Evolutionary conservation across 2,113 vertebrate species (phyloP).

Genomic region (Platichthys stellatus): DNA sequence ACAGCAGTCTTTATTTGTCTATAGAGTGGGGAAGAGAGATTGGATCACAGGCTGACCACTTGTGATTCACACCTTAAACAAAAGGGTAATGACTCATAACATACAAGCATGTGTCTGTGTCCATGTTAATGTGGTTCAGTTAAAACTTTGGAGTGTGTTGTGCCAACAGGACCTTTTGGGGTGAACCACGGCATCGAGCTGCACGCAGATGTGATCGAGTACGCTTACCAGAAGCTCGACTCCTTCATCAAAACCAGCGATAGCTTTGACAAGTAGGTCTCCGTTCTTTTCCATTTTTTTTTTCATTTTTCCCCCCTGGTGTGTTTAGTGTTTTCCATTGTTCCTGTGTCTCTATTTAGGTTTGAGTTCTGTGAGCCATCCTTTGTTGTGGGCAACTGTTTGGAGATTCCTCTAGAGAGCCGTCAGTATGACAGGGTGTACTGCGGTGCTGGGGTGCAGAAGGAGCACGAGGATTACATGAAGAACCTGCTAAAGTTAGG

Average conservation of each 20-base stretch:
- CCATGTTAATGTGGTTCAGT: background rate
- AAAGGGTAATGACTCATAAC: background rate
- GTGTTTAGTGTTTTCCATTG: background rate
- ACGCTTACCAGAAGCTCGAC: conserved; percentile 94
- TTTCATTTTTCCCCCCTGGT: too few relatives aligned
- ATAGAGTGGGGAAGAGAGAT: too few relatives aligned
- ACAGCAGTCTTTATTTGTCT: too few relatives aligned
- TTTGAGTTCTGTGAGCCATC: conserved; percentile 98
- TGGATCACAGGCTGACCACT: too few relatives aligned
- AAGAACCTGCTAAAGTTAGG: conserved; percentile 94
- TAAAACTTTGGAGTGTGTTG: background rate
- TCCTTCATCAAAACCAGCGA: conserved; percentile 95
- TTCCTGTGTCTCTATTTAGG: conserved; percentile 70
- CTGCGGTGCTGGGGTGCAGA: conserved; percentile 96
- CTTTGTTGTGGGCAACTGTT: conserved; percentile 94
- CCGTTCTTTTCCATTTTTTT: too few relatives aligned
- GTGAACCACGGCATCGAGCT: conserved; percentile 96
- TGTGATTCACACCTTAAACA: too few relatives aligned
- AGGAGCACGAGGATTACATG: conserved; percentile 96
- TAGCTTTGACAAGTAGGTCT: conserved; percentile 94
- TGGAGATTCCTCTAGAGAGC: conserved; percentile 92
- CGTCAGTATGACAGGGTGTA: conserved; percentile 95
- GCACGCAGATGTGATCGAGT: conserved; percentile 93
- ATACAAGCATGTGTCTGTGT: background rate
- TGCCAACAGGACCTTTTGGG: conserved; percentile 89